These are phyloP conservation scores for Yponomeuta sedellus DNA, from an alignment of 2,888 invertebrate genomes.

Conservation along the genomic window DNA sequence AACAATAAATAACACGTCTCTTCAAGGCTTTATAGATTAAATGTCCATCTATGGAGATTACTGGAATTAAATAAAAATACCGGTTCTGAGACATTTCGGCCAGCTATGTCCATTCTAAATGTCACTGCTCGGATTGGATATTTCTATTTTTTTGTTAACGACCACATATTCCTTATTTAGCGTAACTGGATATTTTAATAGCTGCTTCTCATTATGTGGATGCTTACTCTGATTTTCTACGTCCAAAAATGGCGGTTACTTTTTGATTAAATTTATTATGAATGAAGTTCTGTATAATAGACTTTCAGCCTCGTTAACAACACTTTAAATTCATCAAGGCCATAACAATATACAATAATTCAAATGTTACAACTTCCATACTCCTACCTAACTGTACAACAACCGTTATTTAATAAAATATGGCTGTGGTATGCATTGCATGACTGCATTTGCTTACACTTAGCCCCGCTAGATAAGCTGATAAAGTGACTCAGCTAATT, in stretches of 20 bases:
- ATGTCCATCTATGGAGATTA: background rate
- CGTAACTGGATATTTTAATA: background rate
- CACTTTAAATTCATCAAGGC: background rate
- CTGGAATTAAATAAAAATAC: background rate
- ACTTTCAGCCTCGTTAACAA: background rate
- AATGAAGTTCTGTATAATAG: background rate
- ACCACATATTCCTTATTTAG: background rate
- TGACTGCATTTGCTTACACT: constrained; percentile 1
- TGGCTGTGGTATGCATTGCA: background rate
- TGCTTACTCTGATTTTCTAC: background rate
- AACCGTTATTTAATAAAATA: background rate
- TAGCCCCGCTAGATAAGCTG: background rate
- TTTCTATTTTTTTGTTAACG: constrained; percentile 44
- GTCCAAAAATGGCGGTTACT: background rate
- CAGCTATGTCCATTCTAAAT: constrained; percentile 4
- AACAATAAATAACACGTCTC: constrained; percentile 2
- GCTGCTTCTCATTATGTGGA: background rate
- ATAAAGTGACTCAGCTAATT: constrained; percentile 1
- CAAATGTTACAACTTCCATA: background rate
- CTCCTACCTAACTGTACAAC: background rate
- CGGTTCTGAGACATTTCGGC: background rate
- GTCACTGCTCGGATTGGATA: constrained; percentile 25
- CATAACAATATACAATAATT: background rate
- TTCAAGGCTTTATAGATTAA: background rate
- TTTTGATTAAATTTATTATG: background rate